A percentile compares a stretch with the other conserved stretches of the same genome.
These are phyloP conservation scores for Ctenopoma kingsleyae DNA, from an alignment of 2,797 vertebrate genomes.

Conservation along the genomic window DNA sequence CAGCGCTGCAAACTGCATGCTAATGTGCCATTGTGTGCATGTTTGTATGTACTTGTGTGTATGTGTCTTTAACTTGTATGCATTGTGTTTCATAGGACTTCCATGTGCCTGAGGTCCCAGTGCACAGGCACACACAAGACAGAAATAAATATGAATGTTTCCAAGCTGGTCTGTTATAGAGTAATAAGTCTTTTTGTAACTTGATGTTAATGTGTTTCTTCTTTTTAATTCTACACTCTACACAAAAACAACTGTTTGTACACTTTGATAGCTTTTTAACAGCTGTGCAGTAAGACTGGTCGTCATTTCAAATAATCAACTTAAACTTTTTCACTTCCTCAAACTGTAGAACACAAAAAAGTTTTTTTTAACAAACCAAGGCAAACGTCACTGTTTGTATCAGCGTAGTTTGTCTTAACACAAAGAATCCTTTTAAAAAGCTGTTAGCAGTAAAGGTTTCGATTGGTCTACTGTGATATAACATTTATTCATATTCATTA, in stretches of 20 bases:
- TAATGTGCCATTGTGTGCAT: constrained; percentile 58
- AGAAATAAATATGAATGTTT: not conserved
- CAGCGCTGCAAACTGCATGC: constrained; percentile 65
- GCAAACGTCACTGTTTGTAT: not conserved
- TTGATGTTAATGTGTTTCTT: not conserved
- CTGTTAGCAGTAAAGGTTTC: not conserved
- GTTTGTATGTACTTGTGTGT: constrained; percentile 46
- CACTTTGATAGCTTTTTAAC: not conserved
- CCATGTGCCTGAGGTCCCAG: constrained; percentile 51
- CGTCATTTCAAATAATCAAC: too few species aligned
- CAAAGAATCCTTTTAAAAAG: not conserved
- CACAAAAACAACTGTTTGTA: not conserved
- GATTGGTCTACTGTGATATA: too few species aligned
- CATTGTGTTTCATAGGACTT: constrained; percentile 44
- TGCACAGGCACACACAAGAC: not conserved
- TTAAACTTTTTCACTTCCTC: not conserved
- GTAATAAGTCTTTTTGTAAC: not conserved
- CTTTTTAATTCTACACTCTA: not conserved
- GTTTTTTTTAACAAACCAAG: not conserved
- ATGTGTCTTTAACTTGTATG: constrained; percentile 14
- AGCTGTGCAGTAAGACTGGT: not conserved
- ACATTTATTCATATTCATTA: too few species aligned
- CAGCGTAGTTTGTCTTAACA: not conserved
- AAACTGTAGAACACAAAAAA: not conserved
- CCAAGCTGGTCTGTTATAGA: not conserved